These are phyloP conservation scores for Jaculus jaculus DNA, from an alignment of 2,113 vertebrate species.

Conservation along the genomic window DNA sequence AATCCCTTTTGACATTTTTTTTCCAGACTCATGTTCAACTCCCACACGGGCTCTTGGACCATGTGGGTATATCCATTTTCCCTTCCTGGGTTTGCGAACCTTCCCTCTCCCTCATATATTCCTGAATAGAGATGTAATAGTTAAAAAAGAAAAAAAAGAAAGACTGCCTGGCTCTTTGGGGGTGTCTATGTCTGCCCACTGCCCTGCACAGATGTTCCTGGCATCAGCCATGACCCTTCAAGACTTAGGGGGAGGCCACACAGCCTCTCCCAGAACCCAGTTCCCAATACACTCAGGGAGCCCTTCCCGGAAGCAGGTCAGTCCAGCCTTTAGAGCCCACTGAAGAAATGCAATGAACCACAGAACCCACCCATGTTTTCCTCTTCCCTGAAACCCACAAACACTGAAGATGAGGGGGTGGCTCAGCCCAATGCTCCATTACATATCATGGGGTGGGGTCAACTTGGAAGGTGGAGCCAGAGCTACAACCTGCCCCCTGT, in stretches of 20 bases:
- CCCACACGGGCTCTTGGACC: too few relatives aligned
- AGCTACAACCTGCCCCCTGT: background rate
- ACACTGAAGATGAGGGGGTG: background rate
- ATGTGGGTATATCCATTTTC: too few relatives aligned
- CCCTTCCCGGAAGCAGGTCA: background rate
- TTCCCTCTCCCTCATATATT: too few relatives aligned
- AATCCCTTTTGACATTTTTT: too few relatives aligned
- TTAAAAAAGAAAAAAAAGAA: background rate
- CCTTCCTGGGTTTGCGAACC: too few relatives aligned
- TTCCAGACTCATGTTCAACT: too few relatives aligned
- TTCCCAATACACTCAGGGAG: background rate
- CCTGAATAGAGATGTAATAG: too few relatives aligned
- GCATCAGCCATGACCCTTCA: background rate
- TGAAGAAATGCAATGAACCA: background rate
- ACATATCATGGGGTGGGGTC: too few relatives aligned
- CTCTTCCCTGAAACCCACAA: background rate
- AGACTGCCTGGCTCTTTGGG: background rate
- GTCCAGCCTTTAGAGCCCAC: background rate
- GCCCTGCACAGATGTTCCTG: background rate
- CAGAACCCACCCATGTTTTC: background rate
- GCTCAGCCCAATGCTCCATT: background rate
- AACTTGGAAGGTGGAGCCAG: background rate
- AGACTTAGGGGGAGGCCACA: background rate
- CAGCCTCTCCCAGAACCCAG: background rate
- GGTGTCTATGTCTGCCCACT: background rate